Evolutionary conservation across 2,888 invertebrate genomes (phyloP), one percentile per base, ranked within the genome.

Genomic region (Scrobipalpa costella): DNA sequence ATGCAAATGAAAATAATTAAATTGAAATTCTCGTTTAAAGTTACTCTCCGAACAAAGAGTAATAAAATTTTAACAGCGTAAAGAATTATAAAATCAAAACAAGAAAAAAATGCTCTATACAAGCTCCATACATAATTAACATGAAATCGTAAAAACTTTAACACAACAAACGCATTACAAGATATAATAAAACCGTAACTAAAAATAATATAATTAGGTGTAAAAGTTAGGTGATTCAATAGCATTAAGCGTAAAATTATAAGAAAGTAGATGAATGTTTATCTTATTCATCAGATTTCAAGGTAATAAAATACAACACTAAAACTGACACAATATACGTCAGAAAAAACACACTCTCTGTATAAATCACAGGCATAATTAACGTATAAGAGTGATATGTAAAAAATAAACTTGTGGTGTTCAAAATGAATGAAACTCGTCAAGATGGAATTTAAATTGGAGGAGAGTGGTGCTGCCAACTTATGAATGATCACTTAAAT

Each of bases 371-470:
- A 72, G 69, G 68, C 68, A 72, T 79, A 81, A 85, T 85, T 81
- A 84, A 80, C 69, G 73, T 74, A 64, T 62, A 65, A 65, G 40
- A 68, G 64, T 62, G 64, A 64, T 44, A 67, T 66, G 66, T 68
- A 71, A 74, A 76, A 77, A 78, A 76, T 67, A 72, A 69, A 68
- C 68, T 66, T 68, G 67, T 68, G 67, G 61, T 72, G 67, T 79
- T 78, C 76, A 73, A 78, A 80, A 77, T 73, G 73, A 73, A 79
- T 74, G 73, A 68, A 69, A 72, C 73, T 75, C 79, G 80, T 84
- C 79, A 81, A 75, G 72, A 69, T 65, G 79, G 83, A 87, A 88
- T 90, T 84, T 88, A 86, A 88, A 89, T 85, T 84, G 79, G 80
- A 70, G 44, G 1, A 44, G 44, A 44, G 15, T 44, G 15, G 44